Evolutionary conservation across 92 coral and sea anemone genomes (phyloP).

Genomic region (Paramuricea clavata): DNA sequence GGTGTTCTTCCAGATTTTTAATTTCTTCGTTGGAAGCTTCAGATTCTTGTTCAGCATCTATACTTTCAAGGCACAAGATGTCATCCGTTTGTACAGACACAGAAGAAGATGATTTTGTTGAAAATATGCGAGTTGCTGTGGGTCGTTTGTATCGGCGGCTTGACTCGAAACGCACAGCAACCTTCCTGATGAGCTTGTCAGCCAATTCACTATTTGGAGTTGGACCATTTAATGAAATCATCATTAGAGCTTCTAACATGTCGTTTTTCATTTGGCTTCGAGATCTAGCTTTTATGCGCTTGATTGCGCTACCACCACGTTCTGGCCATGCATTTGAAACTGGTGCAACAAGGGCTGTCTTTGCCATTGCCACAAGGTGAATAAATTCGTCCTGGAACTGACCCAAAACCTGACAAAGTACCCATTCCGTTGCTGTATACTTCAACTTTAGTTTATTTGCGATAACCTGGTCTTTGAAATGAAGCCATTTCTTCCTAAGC

Average conservation of each 20-base stretch:
- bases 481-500: no score
- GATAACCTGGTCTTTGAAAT: no score
- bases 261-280: conserved; percentile 49
- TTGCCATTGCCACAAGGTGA: conserved; percentile 45
- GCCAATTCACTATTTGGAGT: conserved; percentile 28
- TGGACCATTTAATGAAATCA: conserved; percentile 40
- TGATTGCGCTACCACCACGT: conserved; percentile 48
- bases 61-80: conserved; percentile 11
- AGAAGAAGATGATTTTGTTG: not conserved
- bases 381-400: conserved; percentile 36
- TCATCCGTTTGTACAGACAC: conserved; percentile 24
- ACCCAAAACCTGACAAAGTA: no score
- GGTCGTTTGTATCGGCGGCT: conserved; percentile 52
- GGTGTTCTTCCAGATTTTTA: no score
- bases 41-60: not conserved
- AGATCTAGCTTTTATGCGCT: conserved; percentile 50
- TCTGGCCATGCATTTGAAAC: conserved; percentile 61
- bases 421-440: no score
- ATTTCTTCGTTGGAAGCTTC: no score
- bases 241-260: conserved; percentile 45
- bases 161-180: conserved; percentile 39
- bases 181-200: conserved; percentile 47
- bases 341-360: conserved; percentile 49
- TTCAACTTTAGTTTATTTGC: no score
- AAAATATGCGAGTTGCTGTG: conserved; percentile 12